Evolutionary conservation across 2,797 vertebrate genomes (phyloP).

Genomic region (Vespertilio murinus): DNA sequence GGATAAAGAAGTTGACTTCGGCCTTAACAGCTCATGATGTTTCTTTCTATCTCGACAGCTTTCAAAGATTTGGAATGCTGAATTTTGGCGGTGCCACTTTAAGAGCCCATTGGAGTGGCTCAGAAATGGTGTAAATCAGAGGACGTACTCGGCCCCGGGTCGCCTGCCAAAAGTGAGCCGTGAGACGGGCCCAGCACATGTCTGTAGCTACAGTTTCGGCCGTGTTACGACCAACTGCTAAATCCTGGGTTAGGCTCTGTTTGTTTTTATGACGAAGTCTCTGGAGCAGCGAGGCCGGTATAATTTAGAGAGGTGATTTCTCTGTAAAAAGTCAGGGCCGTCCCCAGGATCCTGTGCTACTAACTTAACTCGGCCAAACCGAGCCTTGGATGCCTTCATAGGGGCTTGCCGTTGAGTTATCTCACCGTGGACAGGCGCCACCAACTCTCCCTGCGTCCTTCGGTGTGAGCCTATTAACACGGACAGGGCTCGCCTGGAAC

Average conservation of each 20-base stretch:
- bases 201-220: constrained; percentile 63
- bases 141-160: constrained; percentile 43
- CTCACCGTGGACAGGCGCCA: not conserved
- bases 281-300: constrained; percentile 2
- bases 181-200: constrained; percentile 69
- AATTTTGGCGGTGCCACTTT: constrained; percentile 49
- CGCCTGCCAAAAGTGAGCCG: constrained; percentile 59
- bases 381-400: not conserved
- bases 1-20: not conserved
- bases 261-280: constrained; percentile 64
- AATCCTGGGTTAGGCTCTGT: constrained; percentile 57
- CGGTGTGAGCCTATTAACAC: not conserved
- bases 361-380: constrained; percentile 21
- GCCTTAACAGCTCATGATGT: not conserved
- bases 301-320: constrained; percentile 44
- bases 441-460: not conserved
- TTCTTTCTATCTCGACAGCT: not conserved
- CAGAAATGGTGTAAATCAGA: constrained; percentile 52
- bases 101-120: constrained; percentile 29
- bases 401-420: not conserved
- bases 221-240: constrained; percentile 56
- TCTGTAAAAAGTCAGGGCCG: constrained; percentile 1
- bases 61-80: not conserved
- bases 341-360: not conserved
- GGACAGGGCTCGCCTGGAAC: not conserved